Base-by-base conservation (phyloP, 2,888 invertebrate genomes). In the Caenorhabditis doughertyi region DNA sequence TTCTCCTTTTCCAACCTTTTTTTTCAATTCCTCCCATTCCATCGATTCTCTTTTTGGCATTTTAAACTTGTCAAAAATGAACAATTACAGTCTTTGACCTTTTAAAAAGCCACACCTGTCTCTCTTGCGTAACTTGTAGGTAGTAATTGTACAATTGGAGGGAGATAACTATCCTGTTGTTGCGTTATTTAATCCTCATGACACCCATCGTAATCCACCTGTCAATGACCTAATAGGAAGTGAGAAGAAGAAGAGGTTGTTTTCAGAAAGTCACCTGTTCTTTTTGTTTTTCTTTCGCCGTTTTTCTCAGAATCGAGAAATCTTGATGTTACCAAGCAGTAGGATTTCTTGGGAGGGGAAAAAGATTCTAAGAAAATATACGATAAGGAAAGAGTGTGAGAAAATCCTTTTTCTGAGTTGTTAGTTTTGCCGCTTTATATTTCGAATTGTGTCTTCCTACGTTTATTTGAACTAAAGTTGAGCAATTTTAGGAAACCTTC, bases 21-120 rank as follows among this genome's bases (percentile, higher is more conserved):
- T 39, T 13, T n/a, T 18, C 25, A n/a, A 47, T 27, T 18, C 47
- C 56, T 18, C 7, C 29, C 16, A 13, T 32, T 23, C 8, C 8
- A 56, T 18, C 35, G 39, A 23, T 21, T 23, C 39, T 21, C 21
- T 23, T 35, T 27, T 49, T 49, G 64, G 49, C 32, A 49, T 64
- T 9, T 44, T 44, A 35, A 68, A 70, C 42, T 21, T 56, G 44
- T 44, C 27, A 56, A 47, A 8, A 39, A 3, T 2, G 21, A 62
- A 13, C 3, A 42, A 44, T 44, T 27, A 42, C 8, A 39, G 23
- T 42, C 18, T 29, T 56, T 18, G 42, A 16, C 39, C 39, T 39
- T 3, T 39, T 13, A 39, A 13, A 13, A 39, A 2, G 3, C 7
- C 4, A 25, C 27, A 53, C 16, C 27, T 53, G 53, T 16, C 29